Base-by-base conservation (phyloP, 2,888 invertebrate species). In the Acrobeloides nanus region DNA sequence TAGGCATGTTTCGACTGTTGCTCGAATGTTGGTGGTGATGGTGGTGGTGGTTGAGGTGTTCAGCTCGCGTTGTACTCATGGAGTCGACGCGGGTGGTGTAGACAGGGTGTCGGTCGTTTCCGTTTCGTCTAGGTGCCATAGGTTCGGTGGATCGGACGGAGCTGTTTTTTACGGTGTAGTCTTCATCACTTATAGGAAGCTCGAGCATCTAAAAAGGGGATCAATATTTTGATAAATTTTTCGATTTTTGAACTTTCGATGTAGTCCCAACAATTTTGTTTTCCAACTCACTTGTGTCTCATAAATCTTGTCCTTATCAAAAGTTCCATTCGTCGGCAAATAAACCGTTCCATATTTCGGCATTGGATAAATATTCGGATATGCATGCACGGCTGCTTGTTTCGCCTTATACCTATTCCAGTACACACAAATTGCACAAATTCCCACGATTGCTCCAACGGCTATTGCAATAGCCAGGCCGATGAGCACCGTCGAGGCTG, bases 121-220 rank as follows among this genome's bases (percentile, higher is more conserved):
- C 12, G 7, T 39, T 23, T 23, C 23, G 35, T 8, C 44, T 15
- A 4, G 46, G 38, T n/a, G 47, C 38, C 6, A 38, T 26, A 4
- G 48, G 49, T n/a, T 48, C 48, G 15, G 46, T 41, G 23, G 62
- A 51, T 26, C 62, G 61, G 15, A 64, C 48, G 8, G 64, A 64
- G 23, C 63, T 60, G 41, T 60, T 59, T 45, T 65, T 67, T 49
- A 68, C 46, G 35, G 66, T 58, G 38, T 63, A 46, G 37, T 68
- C 65, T 33, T 73, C 73, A 35, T 73, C 73, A 7, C 72, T 62
- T 24, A 73, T 66, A n/a, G 68, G 62, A 60, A 73, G 55, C 40
- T 73, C 69, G 47, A 70, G 43, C 60, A 70, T 68, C 64, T 72
- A 53, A 5, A 54, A 38, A 18, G 12, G 12, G 12, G 10, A n/a